Evolutionary conservation across 2,888 invertebrate genomes (phyloP).

Genomic region (Strigamia crassipes): DNA sequence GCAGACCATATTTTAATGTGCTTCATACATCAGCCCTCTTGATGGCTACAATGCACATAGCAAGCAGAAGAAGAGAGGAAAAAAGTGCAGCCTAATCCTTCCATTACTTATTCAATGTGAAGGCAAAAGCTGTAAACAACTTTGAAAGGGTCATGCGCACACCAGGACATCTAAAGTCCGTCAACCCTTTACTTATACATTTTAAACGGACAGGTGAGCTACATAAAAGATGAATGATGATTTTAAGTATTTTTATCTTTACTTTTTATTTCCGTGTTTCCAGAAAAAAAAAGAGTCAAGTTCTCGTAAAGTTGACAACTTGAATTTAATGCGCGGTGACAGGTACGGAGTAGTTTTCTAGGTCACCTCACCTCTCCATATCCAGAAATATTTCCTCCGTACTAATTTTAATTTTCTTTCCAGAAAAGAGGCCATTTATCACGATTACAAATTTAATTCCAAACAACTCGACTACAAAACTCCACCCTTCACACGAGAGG

Average conservation of each 20-base stretch:
- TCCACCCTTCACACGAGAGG: neutral
- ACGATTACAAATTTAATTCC: conserved; percentile 21
- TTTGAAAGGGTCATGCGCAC: conserved; percentile 21
- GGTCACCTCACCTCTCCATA: neutral
- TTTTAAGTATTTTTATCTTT: neutral
- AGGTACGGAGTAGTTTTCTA: conserved; percentile 16
- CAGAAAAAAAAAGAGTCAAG: conserved; percentile 1
- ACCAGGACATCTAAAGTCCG: conserved; percentile 8
- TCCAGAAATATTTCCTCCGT: neutral
- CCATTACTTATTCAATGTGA: conserved; percentile 46
- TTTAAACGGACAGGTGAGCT: conserved; percentile 21
- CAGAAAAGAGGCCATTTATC: conserved; percentile 8
- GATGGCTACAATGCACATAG: conserved; percentile 47
- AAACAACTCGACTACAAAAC: conserved; percentile 8
- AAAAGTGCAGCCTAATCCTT: conserved; percentile 40
- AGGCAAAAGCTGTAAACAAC: conserved; percentile 16
- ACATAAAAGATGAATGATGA: conserved; percentile 5
- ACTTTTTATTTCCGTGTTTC: conserved; percentile 16
- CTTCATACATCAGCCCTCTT: conserved; percentile 45
- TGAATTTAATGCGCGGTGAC: neutral
- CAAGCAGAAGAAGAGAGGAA: neutral
- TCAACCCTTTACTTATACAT: conserved; percentile 21
- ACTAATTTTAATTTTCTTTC: conserved; percentile 10
- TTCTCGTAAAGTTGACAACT: conserved; percentile 16
- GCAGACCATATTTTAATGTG: conserved; percentile 48